phyloP scores from a whole-genome alignment of 2,888 invertebrate species.

The Copidosoma aretas region DNA sequence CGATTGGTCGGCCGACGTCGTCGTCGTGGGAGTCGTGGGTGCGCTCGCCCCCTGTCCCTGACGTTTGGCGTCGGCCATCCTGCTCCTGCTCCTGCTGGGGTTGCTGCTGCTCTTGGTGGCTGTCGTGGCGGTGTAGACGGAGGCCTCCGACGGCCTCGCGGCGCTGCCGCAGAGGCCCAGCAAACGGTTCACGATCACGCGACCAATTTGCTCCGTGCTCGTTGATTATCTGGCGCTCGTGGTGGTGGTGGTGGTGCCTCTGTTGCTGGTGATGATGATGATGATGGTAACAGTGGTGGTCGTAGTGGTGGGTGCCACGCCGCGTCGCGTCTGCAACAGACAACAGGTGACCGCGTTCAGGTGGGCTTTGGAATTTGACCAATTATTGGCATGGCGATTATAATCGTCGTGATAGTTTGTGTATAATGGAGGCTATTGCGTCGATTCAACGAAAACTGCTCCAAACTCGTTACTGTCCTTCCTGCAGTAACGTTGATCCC shows the following conservation, averaged over 20 bases:
- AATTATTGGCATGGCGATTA: too few species aligned
- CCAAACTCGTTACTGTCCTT: too few species aligned
- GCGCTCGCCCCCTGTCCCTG: not conserved
- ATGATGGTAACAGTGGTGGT: too few species aligned
- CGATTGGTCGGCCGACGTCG: not conserved
- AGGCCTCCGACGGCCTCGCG: conserved; percentile 23
- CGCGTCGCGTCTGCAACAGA: conserved; percentile 20
- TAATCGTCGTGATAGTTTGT: too few species aligned
- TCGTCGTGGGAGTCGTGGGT: not conserved
- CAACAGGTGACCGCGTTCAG: too few species aligned
- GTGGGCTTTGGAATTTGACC: too few species aligned
- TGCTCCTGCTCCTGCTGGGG: conserved; percentile 9
- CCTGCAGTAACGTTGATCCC: too few species aligned
- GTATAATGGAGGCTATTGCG: too few species aligned
- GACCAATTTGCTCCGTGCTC: conserved; percentile 39
- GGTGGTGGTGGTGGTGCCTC: not conserved
- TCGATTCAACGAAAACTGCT: too few species aligned
- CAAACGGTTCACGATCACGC: conserved; percentile 51
- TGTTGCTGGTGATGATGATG: not conserved
- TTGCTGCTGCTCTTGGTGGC: not conserved
- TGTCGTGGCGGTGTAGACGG: conserved; percentile 1
- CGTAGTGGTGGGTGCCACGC: conserved; percentile 2
- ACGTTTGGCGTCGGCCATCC: not conserved
- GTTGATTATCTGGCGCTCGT: not conserved
- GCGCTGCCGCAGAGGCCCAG: conserved; percentile 48